Conservation (phyloP, 2,797 vertebrate species). For the Myoxocephalus aenaeus region DNA sequence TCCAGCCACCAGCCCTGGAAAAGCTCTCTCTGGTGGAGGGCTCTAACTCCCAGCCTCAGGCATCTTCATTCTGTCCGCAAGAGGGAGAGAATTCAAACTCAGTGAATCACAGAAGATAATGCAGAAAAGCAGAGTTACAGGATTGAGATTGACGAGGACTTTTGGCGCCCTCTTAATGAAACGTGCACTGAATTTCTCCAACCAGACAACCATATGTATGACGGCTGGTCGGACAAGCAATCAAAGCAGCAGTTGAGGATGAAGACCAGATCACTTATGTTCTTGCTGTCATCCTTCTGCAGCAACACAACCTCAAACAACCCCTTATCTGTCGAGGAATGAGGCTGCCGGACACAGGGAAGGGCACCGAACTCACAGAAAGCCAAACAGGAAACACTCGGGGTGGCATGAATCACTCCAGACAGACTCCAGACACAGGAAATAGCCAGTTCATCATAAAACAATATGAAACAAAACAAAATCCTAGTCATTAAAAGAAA, state of each 20-base stretch:
- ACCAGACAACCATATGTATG: background rate
- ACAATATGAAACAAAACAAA: constrained; percentile 22
- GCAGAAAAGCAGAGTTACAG: constrained; percentile 9
- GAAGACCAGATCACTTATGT: constrained; percentile 1
- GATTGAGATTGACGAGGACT: background rate
- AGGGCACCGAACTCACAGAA: constrained; percentile 32
- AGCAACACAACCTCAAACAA: constrained; percentile 23
- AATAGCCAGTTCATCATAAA: constrained; percentile 8
- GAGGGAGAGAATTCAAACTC: constrained; percentile 7
- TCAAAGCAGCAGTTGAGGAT: constrained; percentile 3
- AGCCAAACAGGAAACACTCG: constrained; percentile 58
- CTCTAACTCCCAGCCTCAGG: constrained; percentile 76
- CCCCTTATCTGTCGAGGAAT: constrained; percentile 47
- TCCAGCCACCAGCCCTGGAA: constrained; percentile 72
- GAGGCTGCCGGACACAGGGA: constrained; percentile 42
- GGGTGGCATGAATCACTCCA: constrained; percentile 10
- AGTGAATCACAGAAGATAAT: background rate
- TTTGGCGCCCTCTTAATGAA: background rate
- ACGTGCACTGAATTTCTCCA: background rate
- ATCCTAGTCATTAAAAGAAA: background rate
- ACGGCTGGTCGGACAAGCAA: background rate
- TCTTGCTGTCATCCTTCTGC: constrained; percentile 9
- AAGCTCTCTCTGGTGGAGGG: constrained; percentile 49
- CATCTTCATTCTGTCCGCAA: constrained; percentile 75
- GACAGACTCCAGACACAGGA: constrained; percentile 35